Percentiles rank a stretch among this genome's conserved stretches.
Conservation (phyloP, 2,888 invertebrate species). For the Drosophila emarginata region DNA sequence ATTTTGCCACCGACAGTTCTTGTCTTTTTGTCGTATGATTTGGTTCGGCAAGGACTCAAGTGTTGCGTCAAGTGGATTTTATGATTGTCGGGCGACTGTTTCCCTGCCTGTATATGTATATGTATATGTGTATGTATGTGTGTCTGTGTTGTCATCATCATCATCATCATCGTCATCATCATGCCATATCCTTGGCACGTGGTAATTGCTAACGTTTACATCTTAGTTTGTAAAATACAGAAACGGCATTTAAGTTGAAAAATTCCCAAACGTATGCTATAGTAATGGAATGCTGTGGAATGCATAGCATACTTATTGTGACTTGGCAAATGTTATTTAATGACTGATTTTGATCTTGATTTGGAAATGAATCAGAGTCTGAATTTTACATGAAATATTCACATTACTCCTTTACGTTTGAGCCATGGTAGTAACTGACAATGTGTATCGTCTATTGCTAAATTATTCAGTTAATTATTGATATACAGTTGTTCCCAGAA, state of each 20-base stretch:
- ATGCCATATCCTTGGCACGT: slow-evolving; percentile 30
- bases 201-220: slow-evolving; percentile 64
- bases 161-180: too few relatives aligned
- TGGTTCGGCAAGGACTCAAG: slow-evolving; percentile 35
- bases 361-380: background rate
- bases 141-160: slow-evolving; percentile 1
- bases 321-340: background rate
- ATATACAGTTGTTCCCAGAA: too few relatives aligned
- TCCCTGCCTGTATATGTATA: background rate
- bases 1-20: slow-evolving; percentile 66
- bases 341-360: background rate
- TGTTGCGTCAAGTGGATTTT: slow-evolving; percentile 14
- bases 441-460: too few relatives aligned
- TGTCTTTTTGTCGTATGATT: slow-evolving; percentile 54
- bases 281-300: background rate
- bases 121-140: slow-evolving; percentile 21
- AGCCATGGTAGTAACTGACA: too few relatives aligned
- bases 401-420: too few relatives aligned
- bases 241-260: background rate
- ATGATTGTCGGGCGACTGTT: slow-evolving; percentile 9
- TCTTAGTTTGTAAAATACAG: slow-evolving; percentile 11
- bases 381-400: too few relatives aligned
- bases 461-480: too few relatives aligned
- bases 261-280: background rate
- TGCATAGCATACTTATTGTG: background rate